Evolutionary conservation across 2,888 invertebrate genomes (phyloP), one percentile per base, ranked within the genome.

Genomic region (Leptinotarsa juncta): DNA sequence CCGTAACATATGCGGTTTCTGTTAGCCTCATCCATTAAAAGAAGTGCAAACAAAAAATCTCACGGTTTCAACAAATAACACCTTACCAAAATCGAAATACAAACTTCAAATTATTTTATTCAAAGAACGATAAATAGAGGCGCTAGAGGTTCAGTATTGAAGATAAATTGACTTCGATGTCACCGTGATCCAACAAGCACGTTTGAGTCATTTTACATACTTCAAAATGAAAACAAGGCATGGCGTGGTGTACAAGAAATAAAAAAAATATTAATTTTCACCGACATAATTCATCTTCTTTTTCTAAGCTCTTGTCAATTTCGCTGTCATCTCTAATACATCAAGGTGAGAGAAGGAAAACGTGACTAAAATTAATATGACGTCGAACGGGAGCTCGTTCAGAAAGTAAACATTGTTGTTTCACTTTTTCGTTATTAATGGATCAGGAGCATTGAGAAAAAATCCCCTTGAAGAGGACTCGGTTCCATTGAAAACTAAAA

Each of bases 331-430:
- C 85, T 86, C 85, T 85, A 87, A 88, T 88, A 87, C 86, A 87
- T 88, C 88, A 88, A 87, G 87, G 87, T 87, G 83, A 81, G 81
- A 82, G 84, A 81, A 82, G 83, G 81, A 81, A 82, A 82, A 86
- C 87, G 87, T 87, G 87, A 87, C 87, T 86, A 83, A 88, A 88
- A 88, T 87, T 87, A 87, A 87, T 87, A 86, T 84, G 84, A 83
- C 82, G 85, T 85, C 84, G 82, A 77, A 81, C 77, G 77, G 79
- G 78, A 77, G 83, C 82, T 83, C 82, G 83, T 83, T 83, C 83
- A 80, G 74, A 81, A 82, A 80, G 83, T 84, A 85, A 84, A 85
- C 84, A 84, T 82, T 82, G 76, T 79, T 80, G 81, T 82, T 81
- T 78, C 80, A 79, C 79, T 81, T 81, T 79, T 79, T 77, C 62